Evolutionary conservation across 2,797 vertebrate genomes (phyloP), one percentile per base, ranked within the genome.

Genomic region (Typhlichthys subterraneus): DNA sequence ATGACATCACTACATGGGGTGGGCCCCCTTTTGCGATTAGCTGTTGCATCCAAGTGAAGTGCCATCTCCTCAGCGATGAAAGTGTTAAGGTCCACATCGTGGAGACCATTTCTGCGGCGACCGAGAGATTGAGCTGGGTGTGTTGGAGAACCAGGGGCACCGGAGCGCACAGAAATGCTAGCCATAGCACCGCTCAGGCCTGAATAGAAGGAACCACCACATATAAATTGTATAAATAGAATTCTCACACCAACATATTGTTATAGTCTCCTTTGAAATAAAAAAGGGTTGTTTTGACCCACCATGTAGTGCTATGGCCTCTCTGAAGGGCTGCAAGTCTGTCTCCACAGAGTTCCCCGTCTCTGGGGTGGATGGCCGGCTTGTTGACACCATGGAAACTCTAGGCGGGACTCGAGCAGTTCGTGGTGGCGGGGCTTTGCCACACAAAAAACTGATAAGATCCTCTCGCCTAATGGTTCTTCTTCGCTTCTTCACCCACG

Each of bases 51-150:
- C 92, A 99, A 94, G 90, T 99, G 96, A 86, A 98, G 96, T 76
- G 97, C 97, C 97, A 99, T 99, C 92, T 99, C 97, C 94, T 99
- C 97, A 50, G 97, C 96, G 75, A 99, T 99, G 94, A 99, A 99
- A 93, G 97, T 99, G 94, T 99, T 99, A 89, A 99, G 96, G 93
- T 99, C 97, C 84, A 99, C 94, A 69, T 99, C 97, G 75, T 98
- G 97, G 65, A 99, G 97, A 91, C 97, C 97, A 65, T 99, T 99
- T 92, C 97, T 95, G 87, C 97, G 96, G 69, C 97, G 97, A 88
- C 95, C 91, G 77, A 95, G 92, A 14, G 87, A 45, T 68, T 86
- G 89, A 81, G 95, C 95, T 46, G 97, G 96, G 75, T 99, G 97
- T 70, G 97, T 98, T 55, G 97, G 97, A 29, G 97, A 99, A 81